Conservation (phyloP, 1,140 invertebrate species). For the Atta colombica region DNA sequence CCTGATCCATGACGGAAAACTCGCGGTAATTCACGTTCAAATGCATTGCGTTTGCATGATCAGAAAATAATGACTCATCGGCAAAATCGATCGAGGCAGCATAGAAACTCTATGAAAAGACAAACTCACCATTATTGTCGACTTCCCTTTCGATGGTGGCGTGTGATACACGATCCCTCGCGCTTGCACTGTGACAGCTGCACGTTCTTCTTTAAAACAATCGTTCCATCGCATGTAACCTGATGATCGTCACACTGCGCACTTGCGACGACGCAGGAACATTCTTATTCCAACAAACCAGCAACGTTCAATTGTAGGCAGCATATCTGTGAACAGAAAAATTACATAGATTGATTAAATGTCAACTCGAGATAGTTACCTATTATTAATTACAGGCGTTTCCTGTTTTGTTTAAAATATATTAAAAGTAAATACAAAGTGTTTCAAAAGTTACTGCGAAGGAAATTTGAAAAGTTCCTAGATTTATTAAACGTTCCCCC, state of each 20-base stretch:
- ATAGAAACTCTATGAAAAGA: background rate
- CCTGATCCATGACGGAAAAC: slow-evolving; percentile 13
- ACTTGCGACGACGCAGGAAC: slow-evolving; percentile 56
- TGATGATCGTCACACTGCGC: slow-evolving; percentile 71
- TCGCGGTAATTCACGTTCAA: slow-evolving; percentile 50
- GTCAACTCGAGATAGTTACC: background rate
- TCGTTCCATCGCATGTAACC: slow-evolving; percentile 67
- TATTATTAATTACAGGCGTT: background rate
- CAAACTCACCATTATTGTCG: slow-evolving; percentile 63
- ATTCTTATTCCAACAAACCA: slow-evolving; percentile 51
- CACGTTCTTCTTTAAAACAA: slow-evolving; percentile 45
- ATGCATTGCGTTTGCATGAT: slow-evolving; percentile 13
- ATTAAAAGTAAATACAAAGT: background rate
- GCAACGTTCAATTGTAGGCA: slow-evolving; percentile 45
- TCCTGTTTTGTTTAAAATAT: background rate
- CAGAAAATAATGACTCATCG: slow-evolving; percentile 42
- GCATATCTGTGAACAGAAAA: slow-evolving; percentile 68
- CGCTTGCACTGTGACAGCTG: slow-evolving; percentile 52
- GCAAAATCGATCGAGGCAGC: background rate
- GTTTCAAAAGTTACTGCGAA: background rate
- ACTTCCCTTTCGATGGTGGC: slow-evolving; percentile 21
- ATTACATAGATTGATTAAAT: background rate
- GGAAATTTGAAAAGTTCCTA: background rate
- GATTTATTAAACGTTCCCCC: background rate
- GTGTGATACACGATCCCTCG: slow-evolving; percentile 51